Base-by-base conservation (phyloP, 2,797 vertebrate species). In the Pampus argenteus region DNA sequence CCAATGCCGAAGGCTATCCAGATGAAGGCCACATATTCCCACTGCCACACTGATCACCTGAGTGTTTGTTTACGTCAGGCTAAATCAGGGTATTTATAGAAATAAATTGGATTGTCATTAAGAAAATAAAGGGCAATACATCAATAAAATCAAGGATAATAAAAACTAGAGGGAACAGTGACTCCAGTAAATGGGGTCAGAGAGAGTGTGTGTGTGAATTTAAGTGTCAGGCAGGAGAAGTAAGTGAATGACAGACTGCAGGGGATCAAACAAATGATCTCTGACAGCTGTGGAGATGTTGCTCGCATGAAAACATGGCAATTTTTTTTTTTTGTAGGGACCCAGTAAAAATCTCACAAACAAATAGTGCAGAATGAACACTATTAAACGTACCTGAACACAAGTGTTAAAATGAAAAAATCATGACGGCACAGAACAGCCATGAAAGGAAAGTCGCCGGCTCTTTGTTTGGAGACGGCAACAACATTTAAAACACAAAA, bases 51-150 rank as follows among this genome's bases (percentile, higher is more conserved):
- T 6, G 20, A 71, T 31, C 7, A 23, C 63, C 29, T 7, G 0
- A 36, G 25, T 13, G 25, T 55, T 73, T 65, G 56, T 74, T 67
- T 40, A 51, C 23, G 26, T 64, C 66, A 40, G 23, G 47, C 34
- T 44, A 22, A 67, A 66, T 75, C 20, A 22, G 29, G 71, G 66
- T 80, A 51, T 79, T 82, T 75, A 62, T 62, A 69, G 51, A 69
- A 62, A 62, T 56, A 40, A 36, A 7, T 42, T 49, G 28, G 34
- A 65, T 56, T 15, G 22, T 66, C 59, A 40, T 40, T 29, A 23
- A 59, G 51, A 56, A 65, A 66, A 58, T 61, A 66, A 74, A 78
- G 62, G 51, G 36, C 55, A 15, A 54, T 68, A 64, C 44, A 60
- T 63, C 0, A 40, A 68, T 75, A 47, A 59, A 77, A 58, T n/a